phyloP scores from a whole-genome alignment of 2,113 vertebrate genomes.

The Hydropotes inermis region DNA sequence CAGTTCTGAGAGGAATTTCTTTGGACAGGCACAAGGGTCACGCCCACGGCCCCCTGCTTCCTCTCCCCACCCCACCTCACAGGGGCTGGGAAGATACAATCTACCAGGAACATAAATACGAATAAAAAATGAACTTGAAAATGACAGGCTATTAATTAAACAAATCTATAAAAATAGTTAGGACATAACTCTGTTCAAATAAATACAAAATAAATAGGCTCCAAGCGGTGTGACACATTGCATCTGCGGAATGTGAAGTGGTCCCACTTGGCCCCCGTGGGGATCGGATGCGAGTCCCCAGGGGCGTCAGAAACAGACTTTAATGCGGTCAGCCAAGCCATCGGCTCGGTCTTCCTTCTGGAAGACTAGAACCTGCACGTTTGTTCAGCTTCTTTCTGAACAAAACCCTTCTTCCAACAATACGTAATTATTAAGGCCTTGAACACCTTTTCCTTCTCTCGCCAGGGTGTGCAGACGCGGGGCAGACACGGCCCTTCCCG shows the following conservation, averaged over 20 bases:
- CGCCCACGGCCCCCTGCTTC: neutral
- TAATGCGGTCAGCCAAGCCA: slow-evolving; percentile 44
- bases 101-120: slow-evolving; percentile 77
- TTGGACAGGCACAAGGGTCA: slow-evolving; percentile 33
- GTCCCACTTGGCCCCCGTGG: slow-evolving; percentile 67
- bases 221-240: slow-evolving; percentile 75
- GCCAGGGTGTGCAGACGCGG: neutral
- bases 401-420: neutral
- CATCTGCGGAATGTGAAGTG: slow-evolving; percentile 82
- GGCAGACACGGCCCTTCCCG: neutral
- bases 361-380: slow-evolving; percentile 31
- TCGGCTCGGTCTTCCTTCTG: slow-evolving; percentile 44
- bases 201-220: slow-evolving; percentile 89
- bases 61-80: neutral
- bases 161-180: slow-evolving; percentile 87
- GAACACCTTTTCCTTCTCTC: neutral
- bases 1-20: slow-evolving; percentile 70
- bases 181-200: slow-evolving; percentile 85
- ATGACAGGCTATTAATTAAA: slow-evolving; percentile 82
- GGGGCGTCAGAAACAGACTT: slow-evolving; percentile 58
- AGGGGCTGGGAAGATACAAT: slow-evolving; percentile 60
- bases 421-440: slow-evolving; percentile 47
- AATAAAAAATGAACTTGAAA: slow-evolving; percentile 78
- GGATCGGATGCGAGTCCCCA: slow-evolving; percentile 51
- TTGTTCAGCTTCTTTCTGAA: slow-evolving; percentile 10